Base-by-base conservation (phyloP, 2,888 invertebrate genomes). In the Troglohyphantes excavatus region DNA sequence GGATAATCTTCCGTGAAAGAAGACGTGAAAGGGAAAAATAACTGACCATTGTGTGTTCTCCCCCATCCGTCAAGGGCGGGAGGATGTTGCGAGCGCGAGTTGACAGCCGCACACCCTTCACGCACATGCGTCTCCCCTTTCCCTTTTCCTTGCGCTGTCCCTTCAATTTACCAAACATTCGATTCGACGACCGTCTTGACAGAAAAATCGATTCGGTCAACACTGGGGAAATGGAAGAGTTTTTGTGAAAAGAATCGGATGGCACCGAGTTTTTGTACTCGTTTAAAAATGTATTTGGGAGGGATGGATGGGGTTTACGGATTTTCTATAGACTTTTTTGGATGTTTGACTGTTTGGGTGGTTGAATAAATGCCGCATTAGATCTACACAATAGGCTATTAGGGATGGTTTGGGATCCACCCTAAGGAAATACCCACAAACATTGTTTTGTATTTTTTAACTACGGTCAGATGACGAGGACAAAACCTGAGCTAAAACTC, bases 161-260 rank as follows among this genome's bases (percentile, higher is more conserved):
- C n/a, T 53, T n/a, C 53, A 53, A 17, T 53, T 53, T 53, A 53
- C 53, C 53, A 53, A n/a, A 53, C n/a, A 17, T 53, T 53, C 53
- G 53, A 53, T 53, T n/a, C 53, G 53, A n/a, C 13, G 53, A 53
- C 0, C n/a, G 53, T 5, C 53, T 13, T 53, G 53, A 53, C 53
- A 53, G 17, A 53, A 53, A 53, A 53, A 53, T 53, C 53, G 13
- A 53, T 53, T 53, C 53, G 13, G 53, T 53, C 53, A 53, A 53
- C 53, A 53, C 5, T 53, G 53, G 13, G n/a, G 53, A 17, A 53
- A 53, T 13, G 53, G 53, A 1, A 13, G 53, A n/a, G 53, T 53
- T 13, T n/a, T 33, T 3, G n/a, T 17, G 17, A n/a, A 53, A 53
- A 53, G 53, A 7, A 53, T 53, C 53, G 53, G 17, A n/a, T 53